Evolutionary conservation across 2,888 invertebrate genomes (phyloP).

Genomic region (Syrista parreyssii): DNA sequence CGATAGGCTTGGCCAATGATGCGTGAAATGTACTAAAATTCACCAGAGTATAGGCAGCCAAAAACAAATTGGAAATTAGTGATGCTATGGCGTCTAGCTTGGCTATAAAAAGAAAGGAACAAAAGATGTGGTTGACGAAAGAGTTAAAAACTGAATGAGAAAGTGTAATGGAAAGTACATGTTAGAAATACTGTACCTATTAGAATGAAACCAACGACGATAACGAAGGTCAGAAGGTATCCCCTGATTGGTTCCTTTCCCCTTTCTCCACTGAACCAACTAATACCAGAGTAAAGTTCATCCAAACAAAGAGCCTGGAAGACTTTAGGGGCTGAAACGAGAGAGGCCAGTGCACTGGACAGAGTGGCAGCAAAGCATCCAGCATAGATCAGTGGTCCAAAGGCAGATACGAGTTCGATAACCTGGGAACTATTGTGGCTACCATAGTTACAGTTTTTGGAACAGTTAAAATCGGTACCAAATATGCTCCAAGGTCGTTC

Average conservation of each 20-base stretch:
- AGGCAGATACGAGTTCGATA: constrained; percentile 87
- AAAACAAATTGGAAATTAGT: constrained; percentile 93
- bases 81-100: constrained; percentile 91
- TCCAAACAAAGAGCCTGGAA: constrained; percentile 94
- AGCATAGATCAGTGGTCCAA: constrained; percentile 92
- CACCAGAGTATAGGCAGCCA: constrained; percentile 93
- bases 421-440: constrained; percentile 77
- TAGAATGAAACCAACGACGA: constrained; percentile 86
- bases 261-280: constrained; percentile 92
- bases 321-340: constrained; percentile 91
- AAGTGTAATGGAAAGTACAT: constrained; percentile 24
- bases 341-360: constrained; percentile 94
- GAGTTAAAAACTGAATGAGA: background rate
- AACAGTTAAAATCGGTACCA: constrained; percentile 71
- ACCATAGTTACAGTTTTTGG: constrained; percentile 77
- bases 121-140: constrained; percentile 19
- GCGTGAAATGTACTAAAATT: constrained; percentile 97
- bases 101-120: constrained; percentile 68
- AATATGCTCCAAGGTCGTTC: constrained; percentile 51
- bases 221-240: constrained; percentile 90
- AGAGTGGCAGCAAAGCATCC: constrained; percentile 98
- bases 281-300: constrained; percentile 92
- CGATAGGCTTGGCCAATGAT: constrained; percentile 85
- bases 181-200: constrained; percentile 74
- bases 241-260: constrained; percentile 91